These are phyloP conservation scores for Erithacus rubecula DNA, from an alignment of 2,797 vertebrate species.

Conservation along the genomic window DNA sequence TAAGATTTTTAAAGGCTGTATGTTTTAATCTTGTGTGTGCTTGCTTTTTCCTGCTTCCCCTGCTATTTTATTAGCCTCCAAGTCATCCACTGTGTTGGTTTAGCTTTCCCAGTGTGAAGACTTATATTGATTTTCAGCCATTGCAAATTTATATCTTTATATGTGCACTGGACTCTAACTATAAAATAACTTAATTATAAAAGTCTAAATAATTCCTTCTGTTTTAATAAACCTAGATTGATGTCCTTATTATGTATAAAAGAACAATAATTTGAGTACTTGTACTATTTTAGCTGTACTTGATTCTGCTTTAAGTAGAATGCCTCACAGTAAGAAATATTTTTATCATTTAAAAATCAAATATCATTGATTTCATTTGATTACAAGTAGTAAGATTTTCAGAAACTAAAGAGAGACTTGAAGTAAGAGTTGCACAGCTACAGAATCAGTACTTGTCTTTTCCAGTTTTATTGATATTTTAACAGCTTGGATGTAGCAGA, in stretches of 20 bases:
- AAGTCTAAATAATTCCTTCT: constrained; percentile 28
- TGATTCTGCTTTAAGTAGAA: constrained; percentile 19
- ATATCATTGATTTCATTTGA: neutral
- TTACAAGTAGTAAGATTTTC: neutral
- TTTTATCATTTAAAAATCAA: constrained; percentile 32
- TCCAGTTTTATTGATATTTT: neutral
- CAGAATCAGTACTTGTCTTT: neutral
- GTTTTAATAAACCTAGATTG: constrained; percentile 24
- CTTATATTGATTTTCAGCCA: constrained; percentile 44
- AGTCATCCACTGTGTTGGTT: neutral
- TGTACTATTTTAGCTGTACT: neutral
- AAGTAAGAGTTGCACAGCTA: neutral
- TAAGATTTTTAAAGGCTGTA: neutral
- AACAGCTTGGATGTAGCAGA: neutral
- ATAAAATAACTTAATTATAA: constrained; percentile 34
- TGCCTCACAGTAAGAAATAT: neutral
- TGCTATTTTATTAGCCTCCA: neutral
- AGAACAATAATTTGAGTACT: neutral
- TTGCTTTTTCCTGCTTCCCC: neutral
- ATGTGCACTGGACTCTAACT: neutral
- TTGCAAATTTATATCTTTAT: constrained; percentile 14
- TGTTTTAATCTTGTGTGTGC: neutral
- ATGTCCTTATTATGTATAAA: neutral
- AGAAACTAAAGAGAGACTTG: neutral
- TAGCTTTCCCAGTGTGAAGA: neutral